Evolutionary conservation across 2,888 invertebrate genomes (phyloP).

Genomic region (Plusia festucae): DNA sequence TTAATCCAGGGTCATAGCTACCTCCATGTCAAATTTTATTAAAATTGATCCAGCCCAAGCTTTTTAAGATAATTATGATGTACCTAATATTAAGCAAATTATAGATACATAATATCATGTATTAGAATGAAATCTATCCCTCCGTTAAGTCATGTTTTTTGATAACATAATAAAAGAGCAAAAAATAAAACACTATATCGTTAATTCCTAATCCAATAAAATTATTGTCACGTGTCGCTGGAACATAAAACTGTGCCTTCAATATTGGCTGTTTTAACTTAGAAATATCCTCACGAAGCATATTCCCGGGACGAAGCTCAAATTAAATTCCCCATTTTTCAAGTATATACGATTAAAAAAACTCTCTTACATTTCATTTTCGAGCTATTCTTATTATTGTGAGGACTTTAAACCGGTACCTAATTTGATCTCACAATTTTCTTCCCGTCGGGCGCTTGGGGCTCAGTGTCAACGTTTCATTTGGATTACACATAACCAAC

Average conservation of each 20-base stretch:
- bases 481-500: slow-evolving; percentile 78
- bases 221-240: background rate
- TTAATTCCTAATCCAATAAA: background rate
- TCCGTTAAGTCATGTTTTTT: too few relatives aligned
- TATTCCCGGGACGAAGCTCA: slow-evolving; percentile 8
- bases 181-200: background rate
- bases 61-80: too few relatives aligned
- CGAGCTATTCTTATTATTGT: slow-evolving; percentile 78
- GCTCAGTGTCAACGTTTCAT: slow-evolving; percentile 86
- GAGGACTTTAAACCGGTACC: slow-evolving; percentile 76
- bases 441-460: slow-evolving; percentile 74
- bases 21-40: too few relatives aligned
- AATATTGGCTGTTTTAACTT: background rate
- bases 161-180: too few relatives aligned
- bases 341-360: slow-evolving; percentile 42
- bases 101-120: too few relatives aligned
- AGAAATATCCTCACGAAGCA: background rate
- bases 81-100: too few relatives aligned
- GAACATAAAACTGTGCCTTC: background rate
- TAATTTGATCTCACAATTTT: slow-evolving; percentile 87
- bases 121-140: too few relatives aligned
- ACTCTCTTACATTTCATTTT: slow-evolving; percentile 70
- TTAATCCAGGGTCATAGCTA: too few relatives aligned
- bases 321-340: slow-evolving; percentile 51
- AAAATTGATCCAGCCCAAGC: too few relatives aligned